A percentile compares a stretch with the other conserved stretches of the same genome.
These are phyloP conservation scores for Troides aeacus DNA, from an alignment of 2,888 invertebrate genomes.

Conservation along the genomic window DNA sequence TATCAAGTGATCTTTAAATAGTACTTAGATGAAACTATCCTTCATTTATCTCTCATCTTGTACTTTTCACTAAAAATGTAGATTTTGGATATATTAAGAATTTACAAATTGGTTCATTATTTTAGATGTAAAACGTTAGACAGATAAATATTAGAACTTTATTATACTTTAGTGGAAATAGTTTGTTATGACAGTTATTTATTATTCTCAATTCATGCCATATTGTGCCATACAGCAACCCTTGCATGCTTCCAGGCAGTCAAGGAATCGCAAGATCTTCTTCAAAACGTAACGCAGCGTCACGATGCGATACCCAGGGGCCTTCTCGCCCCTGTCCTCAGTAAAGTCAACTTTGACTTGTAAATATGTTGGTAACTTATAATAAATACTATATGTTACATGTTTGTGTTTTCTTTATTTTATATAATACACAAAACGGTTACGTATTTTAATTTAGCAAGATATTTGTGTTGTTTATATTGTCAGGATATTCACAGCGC, in stretches of 20 bases:
- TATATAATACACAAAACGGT: not conserved
- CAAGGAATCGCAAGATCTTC: conserved; percentile 44
- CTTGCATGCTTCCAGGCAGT: conserved; percentile 60
- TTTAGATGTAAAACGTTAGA: too few species aligned
- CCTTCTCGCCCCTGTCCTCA: conserved; percentile 31
- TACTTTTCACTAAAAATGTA: too few species aligned
- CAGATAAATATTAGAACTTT: too few species aligned
- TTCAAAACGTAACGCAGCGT: conserved; percentile 37
- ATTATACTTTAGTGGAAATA: too few species aligned
- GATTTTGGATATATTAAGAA: too few species aligned
- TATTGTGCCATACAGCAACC: conserved; percentile 13
- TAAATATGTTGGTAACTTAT: conserved; percentile 38
- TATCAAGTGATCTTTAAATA: too few species aligned
- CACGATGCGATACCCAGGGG: conserved; percentile 36
- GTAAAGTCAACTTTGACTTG: conserved; percentile 52
- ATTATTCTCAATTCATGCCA: too few species aligned
- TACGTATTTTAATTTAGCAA: not conserved
- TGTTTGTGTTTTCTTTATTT: not conserved
- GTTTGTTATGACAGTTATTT: too few species aligned
- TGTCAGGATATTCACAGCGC: too few species aligned
- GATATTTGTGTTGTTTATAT: not conserved
- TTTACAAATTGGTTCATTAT: too few species aligned
- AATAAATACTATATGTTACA: not conserved
- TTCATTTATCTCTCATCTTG: too few species aligned
- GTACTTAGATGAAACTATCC: too few species aligned